phyloP scores from a whole-genome alignment of 2,113 vertebrate species.

The Thermophis baileyi region DNA sequence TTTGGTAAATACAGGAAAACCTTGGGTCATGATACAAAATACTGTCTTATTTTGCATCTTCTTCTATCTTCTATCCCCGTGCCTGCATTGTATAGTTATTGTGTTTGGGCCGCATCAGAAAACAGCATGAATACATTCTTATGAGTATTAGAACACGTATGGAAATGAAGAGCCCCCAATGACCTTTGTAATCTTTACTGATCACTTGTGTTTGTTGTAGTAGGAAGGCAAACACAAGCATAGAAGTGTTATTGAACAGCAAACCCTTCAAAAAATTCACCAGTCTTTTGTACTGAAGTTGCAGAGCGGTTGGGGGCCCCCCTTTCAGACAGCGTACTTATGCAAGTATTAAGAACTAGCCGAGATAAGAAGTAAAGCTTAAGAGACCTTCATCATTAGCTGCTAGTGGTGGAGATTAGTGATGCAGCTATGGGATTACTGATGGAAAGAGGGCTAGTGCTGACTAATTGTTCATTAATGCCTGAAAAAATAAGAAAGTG shows the following conservation, averaged over 20 bases:
- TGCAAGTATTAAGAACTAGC: slow-evolving; percentile 84
- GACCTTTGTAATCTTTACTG: slow-evolving; percentile 74
- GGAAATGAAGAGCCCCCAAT: slow-evolving; percentile 73
- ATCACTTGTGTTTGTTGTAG: slow-evolving; percentile 78
- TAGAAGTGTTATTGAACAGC: slow-evolving; percentile 79
- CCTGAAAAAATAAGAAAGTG: slow-evolving; percentile 78
- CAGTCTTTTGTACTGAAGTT: slow-evolving; percentile 78
- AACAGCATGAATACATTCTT: slow-evolving; percentile 80
- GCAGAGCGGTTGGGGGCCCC: slow-evolving; percentile 74
- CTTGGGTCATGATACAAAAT: slow-evolving; percentile 67
- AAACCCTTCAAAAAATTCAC: slow-evolving; percentile 80
- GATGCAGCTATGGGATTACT: slow-evolving; percentile 81
- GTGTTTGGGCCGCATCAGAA: slow-evolving; percentile 65
- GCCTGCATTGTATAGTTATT: slow-evolving; percentile 63
- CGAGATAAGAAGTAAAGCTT: slow-evolving; percentile 83
- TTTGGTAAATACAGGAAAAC: slow-evolving; percentile 62
- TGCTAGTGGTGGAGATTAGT: slow-evolving; percentile 84
- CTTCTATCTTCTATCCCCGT: slow-evolving; percentile 45
- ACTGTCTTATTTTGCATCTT: slow-evolving; percentile 64
- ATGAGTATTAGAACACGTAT: slow-evolving; percentile 77
- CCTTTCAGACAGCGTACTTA: slow-evolving; percentile 78
- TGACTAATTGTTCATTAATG: slow-evolving; percentile 87
- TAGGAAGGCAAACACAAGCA: slow-evolving; percentile 79
- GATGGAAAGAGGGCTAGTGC: slow-evolving; percentile 78
- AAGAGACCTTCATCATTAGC: slow-evolving; percentile 87